phyloP scores from a whole-genome alignment of 2,113 vertebrate species.

The Pteruthius melanotis region DNA sequence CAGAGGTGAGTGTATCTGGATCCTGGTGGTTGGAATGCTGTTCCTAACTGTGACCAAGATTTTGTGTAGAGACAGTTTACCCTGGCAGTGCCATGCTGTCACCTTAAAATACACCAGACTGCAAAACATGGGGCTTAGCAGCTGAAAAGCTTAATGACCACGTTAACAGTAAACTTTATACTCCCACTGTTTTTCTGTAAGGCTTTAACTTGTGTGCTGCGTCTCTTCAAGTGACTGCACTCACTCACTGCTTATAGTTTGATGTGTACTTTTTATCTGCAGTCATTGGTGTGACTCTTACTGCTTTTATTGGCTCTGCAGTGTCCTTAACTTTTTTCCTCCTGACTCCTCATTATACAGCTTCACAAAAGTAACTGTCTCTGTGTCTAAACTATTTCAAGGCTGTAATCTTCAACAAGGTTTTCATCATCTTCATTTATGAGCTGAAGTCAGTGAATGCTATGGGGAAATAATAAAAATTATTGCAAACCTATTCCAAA shows the following conservation, averaged over 20 bases:
- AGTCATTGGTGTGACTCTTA: neutral
- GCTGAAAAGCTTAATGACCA: neutral
- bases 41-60: neutral
- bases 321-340: neutral
- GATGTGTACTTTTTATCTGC: neutral
- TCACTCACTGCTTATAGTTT: neutral
- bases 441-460: neutral
- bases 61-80: neutral
- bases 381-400: constrained; percentile 11
- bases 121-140: neutral
- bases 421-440: constrained; percentile 11
- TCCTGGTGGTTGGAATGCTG: neutral
- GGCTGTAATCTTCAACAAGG: neutral
- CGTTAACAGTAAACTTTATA: neutral
- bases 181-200: neutral
- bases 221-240: neutral
- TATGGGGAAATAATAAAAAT: constrained; percentile 30
- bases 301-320: neutral
- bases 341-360: neutral
- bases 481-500: constrained; percentile 32
- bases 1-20: constrained; percentile 76
- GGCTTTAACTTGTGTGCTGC: neutral
- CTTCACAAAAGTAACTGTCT: constrained; percentile 13
- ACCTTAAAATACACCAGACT: neutral
- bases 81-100: neutral